Conservation (phyloP, 2,797 vertebrate genomes). For the Typhlichthys subterraneus region DNA sequence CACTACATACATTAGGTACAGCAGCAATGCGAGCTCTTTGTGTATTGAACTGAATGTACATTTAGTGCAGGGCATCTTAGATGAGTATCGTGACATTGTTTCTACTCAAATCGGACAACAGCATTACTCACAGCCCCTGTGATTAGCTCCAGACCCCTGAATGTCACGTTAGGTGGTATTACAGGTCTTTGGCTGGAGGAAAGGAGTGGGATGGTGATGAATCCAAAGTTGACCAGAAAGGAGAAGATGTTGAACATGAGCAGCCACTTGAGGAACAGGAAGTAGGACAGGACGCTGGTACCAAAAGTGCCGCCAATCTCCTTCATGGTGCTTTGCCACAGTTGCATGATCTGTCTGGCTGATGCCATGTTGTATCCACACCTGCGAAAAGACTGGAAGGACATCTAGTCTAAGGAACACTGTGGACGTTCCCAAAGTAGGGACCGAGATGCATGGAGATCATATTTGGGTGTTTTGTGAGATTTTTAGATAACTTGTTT, state of each 20-base stretch:
- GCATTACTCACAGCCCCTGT: slow-evolving; percentile 87
- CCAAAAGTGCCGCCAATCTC: slow-evolving; percentile 90
- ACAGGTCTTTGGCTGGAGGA: slow-evolving; percentile 55
- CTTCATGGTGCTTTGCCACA: slow-evolving; percentile 88
- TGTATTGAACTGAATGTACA: neutral
- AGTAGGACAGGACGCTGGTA: slow-evolving; percentile 91
- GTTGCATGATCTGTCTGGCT: slow-evolving; percentile 57
- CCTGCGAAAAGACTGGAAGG: slow-evolving; percentile 78
- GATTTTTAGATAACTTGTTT: too few species aligned
- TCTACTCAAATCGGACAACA: neutral
- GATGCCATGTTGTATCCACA: slow-evolving; percentile 70
- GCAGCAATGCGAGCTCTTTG: neutral
- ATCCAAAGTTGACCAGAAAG: slow-evolving; percentile 91
- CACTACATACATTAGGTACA: neutral
- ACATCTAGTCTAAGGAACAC: neutral
- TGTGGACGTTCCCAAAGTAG: too few species aligned
- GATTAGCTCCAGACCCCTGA: slow-evolving; percentile 89
- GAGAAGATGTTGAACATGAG: slow-evolving; percentile 91
- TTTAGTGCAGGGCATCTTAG: neutral
- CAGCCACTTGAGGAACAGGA: slow-evolving; percentile 92
- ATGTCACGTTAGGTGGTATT: slow-evolving; percentile 64
- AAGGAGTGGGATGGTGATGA: slow-evolving; percentile 89
- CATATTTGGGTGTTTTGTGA: neutral
- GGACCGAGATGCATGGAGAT: neutral
- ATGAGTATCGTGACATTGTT: too few species aligned